Conservation (phyloP, 2,888 invertebrate species). For the Dryobotodes eremita region DNA sequence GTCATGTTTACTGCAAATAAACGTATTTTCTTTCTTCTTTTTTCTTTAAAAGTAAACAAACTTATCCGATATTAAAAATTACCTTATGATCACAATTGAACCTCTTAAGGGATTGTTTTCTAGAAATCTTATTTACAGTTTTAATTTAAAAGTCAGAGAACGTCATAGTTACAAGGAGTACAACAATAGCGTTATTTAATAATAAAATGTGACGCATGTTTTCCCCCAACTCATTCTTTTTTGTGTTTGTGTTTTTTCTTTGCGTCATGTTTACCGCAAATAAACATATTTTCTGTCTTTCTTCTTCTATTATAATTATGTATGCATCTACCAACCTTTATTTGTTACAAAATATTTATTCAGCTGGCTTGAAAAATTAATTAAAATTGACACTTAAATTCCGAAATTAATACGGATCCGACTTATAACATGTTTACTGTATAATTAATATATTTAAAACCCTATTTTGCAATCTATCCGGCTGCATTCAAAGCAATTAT, state of each 20-base stretch:
- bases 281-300: no score
- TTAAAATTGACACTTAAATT: neutral
- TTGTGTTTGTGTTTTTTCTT: no score
- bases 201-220: no score
- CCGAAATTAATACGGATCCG: neutral
- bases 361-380: neutral
- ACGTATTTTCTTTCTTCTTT: no score
- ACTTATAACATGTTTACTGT: neutral
- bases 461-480: neutral
- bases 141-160: neutral
- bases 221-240: no score
- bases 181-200: neutral
- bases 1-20: no score
- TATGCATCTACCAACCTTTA: neutral
- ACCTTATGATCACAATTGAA: neutral
- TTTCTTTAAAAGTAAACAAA: no score
- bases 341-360: neutral
- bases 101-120: neutral
- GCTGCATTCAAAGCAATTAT: neutral
- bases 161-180: neutral
- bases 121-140: neutral
- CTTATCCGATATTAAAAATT: neutral
- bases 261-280: no score
- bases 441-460: neutral
- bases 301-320: no score